These are phyloP conservation scores for Romanogobio albipinnatus DNA, from an alignment of 2,113 vertebrate species.

Conservation along the genomic window DNA sequence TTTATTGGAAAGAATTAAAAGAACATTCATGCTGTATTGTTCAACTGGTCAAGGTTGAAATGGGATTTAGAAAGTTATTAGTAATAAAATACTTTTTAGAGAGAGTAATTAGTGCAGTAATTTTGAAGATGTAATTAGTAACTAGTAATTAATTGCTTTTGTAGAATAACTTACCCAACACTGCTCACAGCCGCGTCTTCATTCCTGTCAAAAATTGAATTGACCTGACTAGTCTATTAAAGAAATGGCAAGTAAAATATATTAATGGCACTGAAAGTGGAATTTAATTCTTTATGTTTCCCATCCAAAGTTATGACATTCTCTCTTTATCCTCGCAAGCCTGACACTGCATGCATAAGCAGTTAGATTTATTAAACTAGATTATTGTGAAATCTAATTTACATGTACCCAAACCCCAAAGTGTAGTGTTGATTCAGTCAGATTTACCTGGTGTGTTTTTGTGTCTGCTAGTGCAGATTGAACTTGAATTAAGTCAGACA, in stretches of 20 bases:
- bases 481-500: not conserved
- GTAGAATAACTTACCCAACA: too few relatives aligned
- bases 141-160: too few relatives aligned
- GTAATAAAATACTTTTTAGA: too few relatives aligned
- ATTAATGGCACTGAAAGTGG: not conserved
- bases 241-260: not conserved
- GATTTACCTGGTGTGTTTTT: not conserved
- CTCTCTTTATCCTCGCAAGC: not conserved
- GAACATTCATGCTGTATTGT: too few relatives aligned
- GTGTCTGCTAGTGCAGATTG: not conserved
- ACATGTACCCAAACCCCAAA: not conserved
- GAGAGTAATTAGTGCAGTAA: too few relatives aligned
- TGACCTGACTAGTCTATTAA: too few relatives aligned
- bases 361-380: not conserved
- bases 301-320: not conserved
- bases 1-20: too few relatives aligned
- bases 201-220: too few relatives aligned
- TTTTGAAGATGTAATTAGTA: too few relatives aligned
- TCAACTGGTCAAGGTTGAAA: too few relatives aligned
- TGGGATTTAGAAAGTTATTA: too few relatives aligned
- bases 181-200: too few relatives aligned
- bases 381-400: not conserved
- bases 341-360: not conserved
- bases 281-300: not conserved
- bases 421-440: not conserved